Base-by-base conservation (phyloP, 1,140 invertebrate genomes). In the Drosophila pandora region DNA sequence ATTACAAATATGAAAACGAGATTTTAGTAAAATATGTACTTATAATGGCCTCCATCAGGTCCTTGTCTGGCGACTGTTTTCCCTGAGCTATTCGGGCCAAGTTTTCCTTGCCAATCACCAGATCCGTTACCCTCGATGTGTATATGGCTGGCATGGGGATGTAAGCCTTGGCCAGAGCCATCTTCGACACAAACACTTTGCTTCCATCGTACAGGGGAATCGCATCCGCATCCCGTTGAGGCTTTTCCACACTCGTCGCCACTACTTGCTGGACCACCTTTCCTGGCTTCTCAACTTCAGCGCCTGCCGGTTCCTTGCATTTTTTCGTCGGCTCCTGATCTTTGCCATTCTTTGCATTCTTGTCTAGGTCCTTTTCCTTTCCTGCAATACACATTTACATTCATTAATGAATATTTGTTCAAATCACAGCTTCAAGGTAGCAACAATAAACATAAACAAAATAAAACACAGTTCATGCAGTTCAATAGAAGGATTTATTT, bases 81-180 rank as follows among this genome's bases (percentile, higher is more conserved):
- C 54, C 60, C 2, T 64, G 49, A 2, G 90, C 85, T 7, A 90
- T 73, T 9, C 23, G 60, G 12, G 68, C 69, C 39, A 90, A 41
- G 7, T 50, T 49, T 10, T 83, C 72, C 52, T 75, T 73, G 23
- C 91, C 88, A 78, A 92, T 85, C 8, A 92, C 90, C 63, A 91
- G 68, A 39, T 91, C 90, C 23, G 79, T 76, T 1, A 92, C 77
- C 0, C 84, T 75, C 0, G 74, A 87, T 6, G 90, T 90, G 25
- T 91, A 91, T 41, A 91, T 74, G 12, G 76, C 53, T 5, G 88
- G 74, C 57, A 82, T 68, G 25, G 67, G 75, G 4, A 88, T 70
- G 13, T 57, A 88, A 1, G 84, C 75, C 34, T 47, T 82, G 23
- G 84, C 79, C 37, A 88, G 50, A n/a, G 76, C 70, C 0, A 7